These are phyloP conservation scores for Drosophila sulfurigaster DNA, from an alignment of 1,140 invertebrate genomes.

Conservation along the genomic window DNA sequence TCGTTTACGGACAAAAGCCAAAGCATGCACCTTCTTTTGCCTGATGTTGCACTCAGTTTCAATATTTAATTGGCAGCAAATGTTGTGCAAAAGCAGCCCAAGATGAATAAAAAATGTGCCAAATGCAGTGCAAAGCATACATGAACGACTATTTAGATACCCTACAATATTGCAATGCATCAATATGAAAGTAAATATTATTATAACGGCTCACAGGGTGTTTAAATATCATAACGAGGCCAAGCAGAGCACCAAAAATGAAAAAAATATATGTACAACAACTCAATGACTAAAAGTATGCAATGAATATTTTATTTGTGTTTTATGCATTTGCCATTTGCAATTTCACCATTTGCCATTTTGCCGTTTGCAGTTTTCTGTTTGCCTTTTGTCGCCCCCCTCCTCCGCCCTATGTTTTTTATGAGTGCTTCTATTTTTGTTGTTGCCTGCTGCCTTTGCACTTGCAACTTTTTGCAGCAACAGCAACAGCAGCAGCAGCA, in stretches of 20 bases:
- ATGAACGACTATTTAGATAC: background rate
- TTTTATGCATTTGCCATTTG: constrained; percentile 68
- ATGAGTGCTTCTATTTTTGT: constrained; percentile 24
- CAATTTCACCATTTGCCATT: constrained; percentile 30
- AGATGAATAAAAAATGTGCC: background rate
- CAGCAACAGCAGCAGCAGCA: constrained; percentile 13
- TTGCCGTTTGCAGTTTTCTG: background rate
- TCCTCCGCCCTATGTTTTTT: constrained; percentile 13
- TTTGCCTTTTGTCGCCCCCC: constrained; percentile 8
- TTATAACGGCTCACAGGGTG: background rate
- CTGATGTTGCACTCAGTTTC: constrained; percentile 39
- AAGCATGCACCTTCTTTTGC: constrained; percentile 6
- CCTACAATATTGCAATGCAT: too few species aligned
- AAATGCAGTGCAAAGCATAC: too few species aligned
- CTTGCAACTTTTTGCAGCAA: constrained; percentile 55
- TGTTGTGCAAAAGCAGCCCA: constrained; percentile 25
- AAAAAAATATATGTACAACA: constrained; percentile 25
- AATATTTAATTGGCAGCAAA: constrained; percentile 63
- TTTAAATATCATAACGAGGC: background rate
- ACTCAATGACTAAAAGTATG: constrained; percentile 61
- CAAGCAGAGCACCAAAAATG: background rate
- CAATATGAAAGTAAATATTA: background rate
- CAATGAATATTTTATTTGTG: constrained; percentile 70
- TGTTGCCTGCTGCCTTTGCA: constrained; percentile 13
- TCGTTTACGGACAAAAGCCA: constrained; percentile 16